Conservation (phyloP, 2,888 invertebrate species). For the Euproctis similis region DNA sequence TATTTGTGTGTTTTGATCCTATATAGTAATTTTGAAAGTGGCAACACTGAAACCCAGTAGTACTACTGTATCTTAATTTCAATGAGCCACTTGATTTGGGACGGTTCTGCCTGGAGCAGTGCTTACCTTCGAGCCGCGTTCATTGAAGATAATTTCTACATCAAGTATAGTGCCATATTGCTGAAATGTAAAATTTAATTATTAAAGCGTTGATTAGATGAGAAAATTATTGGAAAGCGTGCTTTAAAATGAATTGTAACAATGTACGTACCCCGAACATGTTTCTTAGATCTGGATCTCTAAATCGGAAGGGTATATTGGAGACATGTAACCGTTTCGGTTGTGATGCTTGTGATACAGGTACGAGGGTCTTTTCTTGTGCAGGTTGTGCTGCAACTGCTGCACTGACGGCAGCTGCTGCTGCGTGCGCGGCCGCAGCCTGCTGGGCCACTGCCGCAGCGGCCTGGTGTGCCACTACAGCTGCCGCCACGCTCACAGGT, state of each 20-base stretch:
- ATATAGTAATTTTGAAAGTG: constrained; percentile 21
- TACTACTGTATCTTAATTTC: constrained; percentile 40
- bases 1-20: constrained; percentile 17
- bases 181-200: constrained; percentile 79
- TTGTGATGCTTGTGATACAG: constrained; percentile 75
- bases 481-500: constrained; percentile 69
- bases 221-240: constrained; percentile 16
- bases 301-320: constrained; percentile 99
- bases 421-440: constrained; percentile 70
- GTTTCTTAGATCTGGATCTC: constrained; percentile 98
- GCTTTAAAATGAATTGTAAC: too few species aligned
- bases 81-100: constrained; percentile 44
- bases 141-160: constrained; percentile 99
- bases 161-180: constrained; percentile 99
- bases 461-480: constrained; percentile 51
- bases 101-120: constrained; percentile 22
- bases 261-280: constrained; percentile 95
- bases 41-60: constrained; percentile 55
- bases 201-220: constrained; percentile 27
- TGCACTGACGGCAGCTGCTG: constrained; percentile 57
- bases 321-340: constrained; percentile 98
- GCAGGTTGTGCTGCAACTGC: constrained; percentile 48
- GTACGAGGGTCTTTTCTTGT: constrained; percentile 71
- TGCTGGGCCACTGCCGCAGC: constrained; percentile 57
- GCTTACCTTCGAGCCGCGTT: constrained; percentile 99